Conservation (phyloP, 1,140 invertebrate species). For the Macrotrachela quadricornifera region DNA sequence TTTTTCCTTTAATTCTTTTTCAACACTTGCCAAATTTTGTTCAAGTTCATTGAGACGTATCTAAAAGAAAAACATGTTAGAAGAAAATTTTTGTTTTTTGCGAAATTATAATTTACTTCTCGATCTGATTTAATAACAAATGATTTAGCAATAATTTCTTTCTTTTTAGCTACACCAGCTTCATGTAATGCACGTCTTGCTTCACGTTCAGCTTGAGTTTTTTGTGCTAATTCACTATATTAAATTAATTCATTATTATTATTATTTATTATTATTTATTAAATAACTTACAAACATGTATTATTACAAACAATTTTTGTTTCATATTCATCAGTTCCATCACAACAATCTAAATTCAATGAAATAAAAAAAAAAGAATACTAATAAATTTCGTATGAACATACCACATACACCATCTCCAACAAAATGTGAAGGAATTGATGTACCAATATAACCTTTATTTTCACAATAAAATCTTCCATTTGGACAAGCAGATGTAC, state of each 20-base stretch:
- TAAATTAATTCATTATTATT: neutral
- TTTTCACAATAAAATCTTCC: constrained; percentile 76
- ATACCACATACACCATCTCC: constrained; percentile 85
- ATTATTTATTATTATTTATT: constrained; percentile 11
- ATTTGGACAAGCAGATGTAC: constrained; percentile 70
- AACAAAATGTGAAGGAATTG: constrained; percentile 67
- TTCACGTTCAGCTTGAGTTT: constrained; percentile 51
- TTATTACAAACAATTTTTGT: constrained; percentile 45
- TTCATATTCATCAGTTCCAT: constrained; percentile 71
- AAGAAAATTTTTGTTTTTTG: neutral
- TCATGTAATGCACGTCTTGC: constrained; percentile 46
- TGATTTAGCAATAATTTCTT: constrained; percentile 45
- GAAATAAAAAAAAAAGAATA: neutral
- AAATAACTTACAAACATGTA: constrained; percentile 28
- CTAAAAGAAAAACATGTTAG: too few relatives aligned
- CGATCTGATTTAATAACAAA: neutral
- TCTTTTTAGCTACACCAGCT: constrained; percentile 50
- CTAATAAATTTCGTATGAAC: constrained; percentile 11
- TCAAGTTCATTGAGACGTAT: neutral
- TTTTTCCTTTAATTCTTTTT: constrained; percentile 1
- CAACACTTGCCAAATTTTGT: neutral
- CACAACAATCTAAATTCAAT: constrained; percentile 61
- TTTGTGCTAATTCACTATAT: constrained; percentile 48
- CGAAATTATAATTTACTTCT: neutral
- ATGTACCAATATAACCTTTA: constrained; percentile 49